Evolutionary conservation across 53 echinoderm and acorn worm species (phyloP), one percentile per base, ranked within the genome.

Genomic region (Echinometra lucunter): DNA sequence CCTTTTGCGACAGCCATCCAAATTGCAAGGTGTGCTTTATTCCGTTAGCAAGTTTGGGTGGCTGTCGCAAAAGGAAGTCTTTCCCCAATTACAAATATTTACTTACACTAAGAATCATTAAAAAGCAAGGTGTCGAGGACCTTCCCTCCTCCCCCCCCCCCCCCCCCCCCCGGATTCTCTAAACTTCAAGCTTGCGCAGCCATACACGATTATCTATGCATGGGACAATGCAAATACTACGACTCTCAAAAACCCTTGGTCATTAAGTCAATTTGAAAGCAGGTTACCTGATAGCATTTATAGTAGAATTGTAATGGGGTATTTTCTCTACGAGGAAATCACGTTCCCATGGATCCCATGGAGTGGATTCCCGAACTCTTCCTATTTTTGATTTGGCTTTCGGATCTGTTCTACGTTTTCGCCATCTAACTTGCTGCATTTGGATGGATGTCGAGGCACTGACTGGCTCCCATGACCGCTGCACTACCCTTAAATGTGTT

Each of bases 321-420:
- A 88, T 91, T 92, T 97, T 98, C 40, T 91, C 94, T 44, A 80
- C 88, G 28, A 96, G 45, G 57, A 96, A 97, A 27, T 94, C 95
- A 57, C 94, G 58, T 75, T 98, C 98, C 96, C 96, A 96, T 87
- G 98, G 97, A 85, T 98, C 98, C 44, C 95, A 83, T 45, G 98
- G 98, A 49, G 97, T 97, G 56, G 96, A 97, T 85, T 95, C 92
- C 95, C 95, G 93, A n/a, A 96, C 94, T 57, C 95, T 94, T 58
- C 95, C 94, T 13, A 93, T 74, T 91, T 98, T 98, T 1, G 98
- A 98, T 90, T 96, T 96, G 34, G 97, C 97, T 32, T 82, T 96
- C 13, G 98, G 98, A 87, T 95, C 96, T 44, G 96, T 97, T 94
- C 98, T 88, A 81, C 87, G 83, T 91, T 98, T 98, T 89, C 98